Base-by-base conservation (phyloP, 2,888 invertebrate genomes). In the Acanthosepion pharaonis region DNA sequence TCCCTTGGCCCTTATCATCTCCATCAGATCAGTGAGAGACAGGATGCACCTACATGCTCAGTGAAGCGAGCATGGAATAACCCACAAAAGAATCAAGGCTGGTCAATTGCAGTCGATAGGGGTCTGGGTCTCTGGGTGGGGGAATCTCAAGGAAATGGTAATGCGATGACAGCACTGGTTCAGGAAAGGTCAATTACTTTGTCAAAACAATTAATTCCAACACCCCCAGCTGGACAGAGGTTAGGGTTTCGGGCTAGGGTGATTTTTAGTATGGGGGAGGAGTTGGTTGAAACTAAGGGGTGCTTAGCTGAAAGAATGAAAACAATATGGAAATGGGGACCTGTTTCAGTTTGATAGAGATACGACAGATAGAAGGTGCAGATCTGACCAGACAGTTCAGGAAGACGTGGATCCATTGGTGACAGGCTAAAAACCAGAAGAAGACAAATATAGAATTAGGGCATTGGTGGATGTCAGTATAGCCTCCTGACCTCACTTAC, bases 111-210 rank as follows among this genome's bases (percentile, higher is more conserved):
- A 78, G 78, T 78, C 15, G n/a, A 9, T 5, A 8, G n/a, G 15
- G 15, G n/a, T 20, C 20, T 6, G 23, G 59, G 23, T 51, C 51
- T 51, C 51, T 3, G n/a, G n/a, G n/a, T 28, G 8, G n/a, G 28
- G n/a, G 28, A 9, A 4, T 78, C 15, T 18, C n/a, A 33, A 15
- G n/a, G 78, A 78, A 78, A 78, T 78, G 78, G 33, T n/a, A 33
- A 78, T 78, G 78, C 23, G 33, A 78, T 78, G 78, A 78, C 78
- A 78, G 78, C n/a, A 78, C 18, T 33, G n/a, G 33, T 18, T n/a
- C n/a, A 78, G 78, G 78, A 78, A 78, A 78, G 78, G 78, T 78
- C 78, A 78, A 78, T 78, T 78, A 78, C 78, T 78, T 78, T 78
- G 78, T 78, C 78, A 78, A 78, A 78, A 78, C 78, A 78, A 78